A percentile compares a stretch with the other conserved stretches of the same genome.
Evolutionary conservation across 2,888 invertebrate genomes (phyloP).

Genomic region (Cyaniris semiargus): DNA sequence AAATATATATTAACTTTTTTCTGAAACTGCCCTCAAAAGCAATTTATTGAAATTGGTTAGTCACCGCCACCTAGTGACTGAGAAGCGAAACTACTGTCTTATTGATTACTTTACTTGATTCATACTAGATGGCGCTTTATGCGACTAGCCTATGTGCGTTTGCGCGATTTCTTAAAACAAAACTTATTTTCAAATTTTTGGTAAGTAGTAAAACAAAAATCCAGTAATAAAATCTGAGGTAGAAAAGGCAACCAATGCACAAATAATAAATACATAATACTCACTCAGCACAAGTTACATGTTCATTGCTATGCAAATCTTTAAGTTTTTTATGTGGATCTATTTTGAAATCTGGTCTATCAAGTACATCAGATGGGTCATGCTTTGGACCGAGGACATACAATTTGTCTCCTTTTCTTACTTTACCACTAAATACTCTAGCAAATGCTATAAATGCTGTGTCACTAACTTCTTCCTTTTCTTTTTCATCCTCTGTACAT

Average conservation of each 20-base stretch:
- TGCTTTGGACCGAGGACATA: conserved; percentile 94
- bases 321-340: conserved; percentile 77
- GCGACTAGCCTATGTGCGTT: too few relatives aligned
- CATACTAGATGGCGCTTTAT: conserved; percentile 7
- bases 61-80: neutral
- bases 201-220: too few relatives aligned
- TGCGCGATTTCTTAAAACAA: neutral
- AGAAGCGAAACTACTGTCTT: neutral
- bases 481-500: conserved; percentile 63
- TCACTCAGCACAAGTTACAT: conserved; percentile 82
- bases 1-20: neutral
- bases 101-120: neutral
- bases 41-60: neutral
- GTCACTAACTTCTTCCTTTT: conserved; percentile 70
- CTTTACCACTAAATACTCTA: conserved; percentile 93
- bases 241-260: too few relatives aligned
- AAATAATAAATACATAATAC: conserved; percentile 44
- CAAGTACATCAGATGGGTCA: conserved; percentile 84
- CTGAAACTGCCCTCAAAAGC: neutral
- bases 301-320: conserved; percentile 82
- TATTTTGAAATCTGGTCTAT: conserved; percentile 62
- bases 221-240: too few relatives aligned
- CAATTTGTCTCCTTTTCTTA: conserved; percentile 87
- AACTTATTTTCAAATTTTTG: too few relatives aligned
- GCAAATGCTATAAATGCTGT: conserved; percentile 94